These are phyloP conservation scores for Ametastegia equiseti DNA, from an alignment of 2,888 invertebrate genomes.

Conservation along the genomic window DNA sequence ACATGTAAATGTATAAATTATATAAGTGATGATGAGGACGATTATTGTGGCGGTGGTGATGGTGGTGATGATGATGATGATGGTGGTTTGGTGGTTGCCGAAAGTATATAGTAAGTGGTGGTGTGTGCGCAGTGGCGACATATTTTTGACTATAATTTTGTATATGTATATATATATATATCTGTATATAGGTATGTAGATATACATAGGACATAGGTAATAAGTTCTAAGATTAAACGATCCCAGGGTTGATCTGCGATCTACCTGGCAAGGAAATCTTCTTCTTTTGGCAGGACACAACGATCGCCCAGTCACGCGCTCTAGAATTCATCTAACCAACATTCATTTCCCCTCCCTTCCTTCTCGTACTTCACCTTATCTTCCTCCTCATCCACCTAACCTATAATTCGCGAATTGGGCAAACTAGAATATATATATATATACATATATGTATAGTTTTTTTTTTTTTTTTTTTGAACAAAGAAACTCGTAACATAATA, in stretches of 20 bases:
- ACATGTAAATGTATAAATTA: no score
- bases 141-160: no score
- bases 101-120: no score
- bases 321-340: constrained; percentile 23
- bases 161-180: no score
- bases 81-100: background rate
- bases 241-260: constrained; percentile 55
- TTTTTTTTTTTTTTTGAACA: background rate
- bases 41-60: background rate
- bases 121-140: background rate
- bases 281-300: background rate
- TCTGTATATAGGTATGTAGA: no score
- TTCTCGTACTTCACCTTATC: background rate
- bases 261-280: constrained; percentile 57
- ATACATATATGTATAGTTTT: no score
- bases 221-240: constrained; percentile 64
- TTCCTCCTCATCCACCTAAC: constrained; percentile 53
- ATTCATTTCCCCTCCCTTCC: background rate
- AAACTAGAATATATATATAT: no score
- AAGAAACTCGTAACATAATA: no score
- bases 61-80: background rate
- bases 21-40: no score
- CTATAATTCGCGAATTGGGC: background rate
- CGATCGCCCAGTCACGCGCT: constrained; percentile 15
- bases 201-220: no score